Percentiles rank a stretch among this genome's conserved stretches.
Evolutionary conservation across 1,140 invertebrate genomes (phyloP).

Genomic region (Philotrypesis tridentata): DNA sequence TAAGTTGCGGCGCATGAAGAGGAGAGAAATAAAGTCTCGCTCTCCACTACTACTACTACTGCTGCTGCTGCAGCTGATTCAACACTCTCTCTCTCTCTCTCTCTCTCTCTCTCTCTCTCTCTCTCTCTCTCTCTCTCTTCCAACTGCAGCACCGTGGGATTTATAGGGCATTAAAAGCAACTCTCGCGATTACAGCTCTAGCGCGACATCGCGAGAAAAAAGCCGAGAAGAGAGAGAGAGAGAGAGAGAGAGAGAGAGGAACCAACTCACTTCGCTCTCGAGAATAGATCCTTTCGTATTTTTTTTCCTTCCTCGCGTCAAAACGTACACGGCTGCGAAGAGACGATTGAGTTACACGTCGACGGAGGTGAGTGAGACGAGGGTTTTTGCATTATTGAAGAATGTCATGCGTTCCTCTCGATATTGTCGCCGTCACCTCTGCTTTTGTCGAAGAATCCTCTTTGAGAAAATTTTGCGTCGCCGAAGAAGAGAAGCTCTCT

Average conservation of each 20-base stretch:
- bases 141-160: neutral
- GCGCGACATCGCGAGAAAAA: neutral
- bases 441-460: neutral
- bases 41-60: no score
- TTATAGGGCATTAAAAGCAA: slow-evolving; percentile 31
- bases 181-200: slow-evolving; percentile 8
- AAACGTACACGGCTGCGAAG: neutral
- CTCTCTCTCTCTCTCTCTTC: neutral
- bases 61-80: slow-evolving; percentile 20
- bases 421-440: neutral
- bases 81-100: slow-evolving; percentile 2
- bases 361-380: neutral
- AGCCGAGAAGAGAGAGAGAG: neutral
- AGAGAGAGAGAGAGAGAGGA: neutral
- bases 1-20: neutral
- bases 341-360: slow-evolving; percentile 1
- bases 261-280: neutral
- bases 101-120: neutral
- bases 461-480: neutral
- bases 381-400: slow-evolving; percentile 35
- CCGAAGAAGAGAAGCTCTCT: no score
- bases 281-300: neutral
- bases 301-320: slow-evolving; percentile 3
- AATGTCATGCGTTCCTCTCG: slow-evolving; percentile 22
- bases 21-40: slow-evolving; percentile 2